These are phyloP conservation scores for Macaria liturata DNA, from an alignment of 2,888 invertebrate species.

Conservation along the genomic window DNA sequence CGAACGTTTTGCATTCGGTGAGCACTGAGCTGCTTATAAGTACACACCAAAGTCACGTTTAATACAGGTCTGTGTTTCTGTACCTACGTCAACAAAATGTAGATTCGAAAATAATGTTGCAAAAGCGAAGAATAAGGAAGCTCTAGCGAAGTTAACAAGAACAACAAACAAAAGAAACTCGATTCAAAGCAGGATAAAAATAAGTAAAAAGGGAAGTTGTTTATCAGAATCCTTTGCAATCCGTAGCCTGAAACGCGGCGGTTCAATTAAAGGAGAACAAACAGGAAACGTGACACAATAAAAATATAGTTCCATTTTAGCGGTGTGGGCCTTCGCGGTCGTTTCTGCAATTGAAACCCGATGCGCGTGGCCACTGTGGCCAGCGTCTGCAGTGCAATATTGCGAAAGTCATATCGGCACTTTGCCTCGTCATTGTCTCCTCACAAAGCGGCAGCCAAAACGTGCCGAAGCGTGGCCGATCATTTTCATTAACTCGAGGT, in stretches of 20 bases:
- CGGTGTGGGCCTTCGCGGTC: constrained; percentile 45
- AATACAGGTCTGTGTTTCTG: too few species aligned
- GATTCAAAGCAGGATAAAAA: constrained; percentile 1
- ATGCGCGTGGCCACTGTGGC: constrained; percentile 48
- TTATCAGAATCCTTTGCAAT: constrained; percentile 10
- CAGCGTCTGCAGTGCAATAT: constrained; percentile 35
- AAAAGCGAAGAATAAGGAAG: neutral
- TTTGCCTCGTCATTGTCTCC: constrained; percentile 13
- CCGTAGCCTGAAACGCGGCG: neutral
- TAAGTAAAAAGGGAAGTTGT: constrained; percentile 10
- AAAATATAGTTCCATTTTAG: constrained; percentile 38
- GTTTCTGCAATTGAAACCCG: constrained; percentile 45
- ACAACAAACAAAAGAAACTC: constrained; percentile 12
- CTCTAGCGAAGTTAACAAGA: constrained; percentile 12
- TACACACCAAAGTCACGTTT: too few species aligned
- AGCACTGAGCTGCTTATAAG: neutral
- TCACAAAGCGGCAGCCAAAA: constrained; percentile 27
- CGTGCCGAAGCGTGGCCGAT: constrained; percentile 20
- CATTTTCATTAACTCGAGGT: constrained; percentile 6
- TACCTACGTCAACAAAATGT: too few species aligned
- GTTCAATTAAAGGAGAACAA: constrained; percentile 45
- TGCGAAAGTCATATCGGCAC: constrained; percentile 41
- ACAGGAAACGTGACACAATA: constrained; percentile 51
- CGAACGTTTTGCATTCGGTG: constrained; percentile 16
- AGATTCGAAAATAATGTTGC: neutral